Evolutionary conservation across 2,113 vertebrate species (phyloP), one percentile per base, ranked within the genome.

Genomic region (Tachysurus fulvidraco): DNA sequence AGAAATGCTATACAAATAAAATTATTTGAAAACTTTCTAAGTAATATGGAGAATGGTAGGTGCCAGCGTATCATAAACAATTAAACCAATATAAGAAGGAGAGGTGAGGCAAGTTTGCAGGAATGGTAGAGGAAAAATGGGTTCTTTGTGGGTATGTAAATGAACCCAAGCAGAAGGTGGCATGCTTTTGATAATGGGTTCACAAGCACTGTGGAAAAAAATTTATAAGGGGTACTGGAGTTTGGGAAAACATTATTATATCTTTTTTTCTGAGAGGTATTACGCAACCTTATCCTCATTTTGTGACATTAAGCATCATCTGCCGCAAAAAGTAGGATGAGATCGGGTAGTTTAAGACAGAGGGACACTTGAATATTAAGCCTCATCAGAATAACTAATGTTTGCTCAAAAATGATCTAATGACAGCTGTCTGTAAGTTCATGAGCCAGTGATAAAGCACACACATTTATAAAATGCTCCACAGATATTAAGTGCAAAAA

Each of bases 171-270:
- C 89, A 91, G 87, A 92, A 85, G 83, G 74, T 85, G 6, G 85
- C 91, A 86, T 88, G 89, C 91, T 87, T 92, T 69, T 71, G 55
- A 82, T 67, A 67, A 14, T n/a, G n/a, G n/a, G 12, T 16, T 30
- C 3, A 28, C 28, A 69, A 69, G 28, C n/a, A n/a, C n/a, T n/a
- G n/a, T n/a, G 13, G 13, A 67, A 28, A 69, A 5, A 14, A 16
- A 36, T 60, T 17, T 21, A 60, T 60, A 19, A 60, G 23, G 57
- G 17, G 17, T 21, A 8, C 19, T 60, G 21, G 5, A 23, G 12
- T 6, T 67, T 67, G 13, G 12, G 28, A 30, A 67, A 67, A 28
- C 8, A n/a, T 65, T 57, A 57, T 57, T 4, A n/a, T n/a, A n/a
- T n/a, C n/a, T 8, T 4, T 1, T 65, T n/a, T 65, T n/a, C 25